phyloP scores from a whole-genome alignment of 2,888 invertebrate genomes.

The Ischnus inquisitorius region DNA sequence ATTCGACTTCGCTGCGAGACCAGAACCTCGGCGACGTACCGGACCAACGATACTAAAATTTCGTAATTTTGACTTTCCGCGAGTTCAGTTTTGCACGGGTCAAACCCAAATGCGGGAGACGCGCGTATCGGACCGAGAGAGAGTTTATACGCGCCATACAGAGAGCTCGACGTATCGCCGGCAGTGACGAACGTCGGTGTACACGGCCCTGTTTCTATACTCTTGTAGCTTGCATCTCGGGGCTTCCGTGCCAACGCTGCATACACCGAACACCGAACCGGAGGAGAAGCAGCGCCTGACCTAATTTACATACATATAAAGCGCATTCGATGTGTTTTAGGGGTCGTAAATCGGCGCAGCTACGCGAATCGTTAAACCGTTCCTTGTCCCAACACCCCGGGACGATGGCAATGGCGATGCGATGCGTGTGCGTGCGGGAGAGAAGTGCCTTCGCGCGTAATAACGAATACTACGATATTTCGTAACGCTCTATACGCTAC shows the following conservation, averaged over 20 bases:
- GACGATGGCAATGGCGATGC: slow-evolving; percentile 62
- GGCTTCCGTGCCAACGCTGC: slow-evolving; percentile 6
- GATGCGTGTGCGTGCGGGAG: slow-evolving; percentile 78
- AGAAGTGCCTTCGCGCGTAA: slow-evolving; percentile 74
- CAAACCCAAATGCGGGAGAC: slow-evolving; percentile 47
- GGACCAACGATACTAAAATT: slow-evolving; percentile 72
- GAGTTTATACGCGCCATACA: slow-evolving; percentile 23
- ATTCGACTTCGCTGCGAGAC: not conserved
- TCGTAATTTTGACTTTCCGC: slow-evolving; percentile 77
- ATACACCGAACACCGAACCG: slow-evolving; percentile 58
- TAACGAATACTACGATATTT: slow-evolving; percentile 66
- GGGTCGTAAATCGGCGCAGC: slow-evolving; percentile 85
- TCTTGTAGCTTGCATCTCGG: slow-evolving; percentile 19
- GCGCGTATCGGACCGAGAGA: slow-evolving; percentile 51
- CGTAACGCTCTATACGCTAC: slow-evolving; percentile 13
- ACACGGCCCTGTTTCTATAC: slow-evolving; percentile 11
- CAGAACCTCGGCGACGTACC: slow-evolving; percentile 6
- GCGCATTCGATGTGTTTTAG: slow-evolving; percentile 86
- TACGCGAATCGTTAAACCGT: slow-evolving; percentile 85
- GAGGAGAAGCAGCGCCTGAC: slow-evolving; percentile 80
- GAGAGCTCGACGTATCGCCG: slow-evolving; percentile 63
- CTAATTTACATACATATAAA: slow-evolving; percentile 86
- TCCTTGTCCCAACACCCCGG: slow-evolving; percentile 82
- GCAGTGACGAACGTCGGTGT: slow-evolving; percentile 63
- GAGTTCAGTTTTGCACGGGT: slow-evolving; percentile 77